Percentiles rank a stretch among this genome's conserved stretches.
phyloP scores from a whole-genome alignment of 2,888 invertebrate genomes.

The Pachliopta kotzebuea region DNA sequence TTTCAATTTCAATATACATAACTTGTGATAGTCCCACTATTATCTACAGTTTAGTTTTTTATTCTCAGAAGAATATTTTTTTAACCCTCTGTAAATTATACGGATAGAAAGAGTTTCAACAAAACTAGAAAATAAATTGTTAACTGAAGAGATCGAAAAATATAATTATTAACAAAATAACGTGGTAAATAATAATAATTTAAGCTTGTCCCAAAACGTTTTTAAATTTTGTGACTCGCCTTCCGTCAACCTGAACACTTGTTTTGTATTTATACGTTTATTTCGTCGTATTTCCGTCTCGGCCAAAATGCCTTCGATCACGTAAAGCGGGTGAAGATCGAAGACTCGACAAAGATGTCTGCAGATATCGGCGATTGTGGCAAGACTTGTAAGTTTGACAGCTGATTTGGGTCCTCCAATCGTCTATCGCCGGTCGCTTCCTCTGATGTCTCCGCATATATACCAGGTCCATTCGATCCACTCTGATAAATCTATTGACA shows the following conservation, averaged over 20 bases:
- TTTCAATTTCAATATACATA: not conserved
- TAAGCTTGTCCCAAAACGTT: too few relatives aligned
- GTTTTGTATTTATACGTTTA: not conserved
- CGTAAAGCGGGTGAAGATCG: conserved; percentile 47
- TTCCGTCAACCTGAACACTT: not conserved
- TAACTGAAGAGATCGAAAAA: not conserved
- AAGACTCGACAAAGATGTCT: conserved; percentile 70
- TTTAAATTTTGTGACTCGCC: not conserved
- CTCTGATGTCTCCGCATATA: conserved; percentile 43
- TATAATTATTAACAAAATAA: not conserved
- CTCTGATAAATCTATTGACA: conserved; percentile 55
- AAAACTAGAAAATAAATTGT: too few relatives aligned
- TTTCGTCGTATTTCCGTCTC: conserved; percentile 17
- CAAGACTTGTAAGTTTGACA: conserved; percentile 68
- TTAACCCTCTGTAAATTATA: too few relatives aligned
- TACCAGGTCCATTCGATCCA: conserved; percentile 30
- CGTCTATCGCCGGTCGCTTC: conserved; percentile 57
- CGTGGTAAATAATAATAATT: not conserved
- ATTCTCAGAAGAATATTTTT: too few relatives aligned
- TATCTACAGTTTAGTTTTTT: too few relatives aligned
- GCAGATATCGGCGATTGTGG: conserved; percentile 63
- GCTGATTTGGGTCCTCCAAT: conserved; percentile 70
- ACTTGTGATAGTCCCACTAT: not conserved
- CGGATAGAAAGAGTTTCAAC: too few relatives aligned
- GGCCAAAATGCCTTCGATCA: conserved; percentile 47